A percentile compares a stretch with the other conserved stretches of the same genome.
Evolutionary conservation across 2,888 invertebrate genomes (phyloP).

Genomic region (Caradrina clavipalpis): DNA sequence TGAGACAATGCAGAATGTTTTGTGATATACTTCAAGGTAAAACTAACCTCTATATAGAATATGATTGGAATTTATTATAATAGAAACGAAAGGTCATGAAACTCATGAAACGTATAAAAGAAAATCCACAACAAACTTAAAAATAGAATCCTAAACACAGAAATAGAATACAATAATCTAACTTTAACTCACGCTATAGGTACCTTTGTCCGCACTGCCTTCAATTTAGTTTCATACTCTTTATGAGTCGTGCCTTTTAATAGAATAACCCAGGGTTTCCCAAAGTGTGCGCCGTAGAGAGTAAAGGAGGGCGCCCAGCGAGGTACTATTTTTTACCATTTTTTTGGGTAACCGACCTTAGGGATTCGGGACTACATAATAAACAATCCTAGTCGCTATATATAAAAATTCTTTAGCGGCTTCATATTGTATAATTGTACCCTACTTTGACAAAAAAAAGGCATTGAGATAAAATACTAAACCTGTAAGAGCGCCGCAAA

Average conservation of each 20-base stretch:
- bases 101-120: not conserved
- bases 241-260: slow-evolving; percentile 24
- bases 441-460: too few species aligned
- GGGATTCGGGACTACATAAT: too few species aligned
- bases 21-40: not conserved
- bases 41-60: not conserved
- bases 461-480: too few species aligned
- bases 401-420: too few species aligned
- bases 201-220: slow-evolving; percentile 7
- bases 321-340: too few species aligned
- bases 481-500: too few species aligned
- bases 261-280: slow-evolving; percentile 15
- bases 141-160: slow-evolving; percentile 27
- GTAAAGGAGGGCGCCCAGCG: too few species aligned
- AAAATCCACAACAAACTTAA: slow-evolving; percentile 4
- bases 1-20: not conserved
- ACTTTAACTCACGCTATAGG: slow-evolving; percentile 21
- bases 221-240: slow-evolving; percentile 20
- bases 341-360: too few species aligned
- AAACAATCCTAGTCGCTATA: too few species aligned
- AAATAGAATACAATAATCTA: slow-evolving; percentile 35
- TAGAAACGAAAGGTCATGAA: not conserved
- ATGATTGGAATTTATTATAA: not conserved
- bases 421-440: too few species aligned
- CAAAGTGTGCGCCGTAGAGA: too few species aligned